Percentiles rank a stretch among this genome's conserved stretches.
These are phyloP conservation scores for Leucoraja erinaceus DNA, from an alignment of 2,113 vertebrate species.

Conservation along the genomic window DNA sequence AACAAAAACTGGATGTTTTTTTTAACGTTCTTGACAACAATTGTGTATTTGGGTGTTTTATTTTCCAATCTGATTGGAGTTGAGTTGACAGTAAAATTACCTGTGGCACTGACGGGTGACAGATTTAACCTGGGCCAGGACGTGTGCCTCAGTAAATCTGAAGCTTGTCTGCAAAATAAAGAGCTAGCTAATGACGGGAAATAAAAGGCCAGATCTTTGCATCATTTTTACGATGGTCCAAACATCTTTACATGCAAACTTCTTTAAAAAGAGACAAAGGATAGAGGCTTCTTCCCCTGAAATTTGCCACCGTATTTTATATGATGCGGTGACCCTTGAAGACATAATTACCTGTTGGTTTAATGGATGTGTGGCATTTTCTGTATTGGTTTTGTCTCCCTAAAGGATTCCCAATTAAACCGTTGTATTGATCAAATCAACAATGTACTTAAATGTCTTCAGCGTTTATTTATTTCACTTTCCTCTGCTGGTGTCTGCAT, in stretches of 20 bases:
- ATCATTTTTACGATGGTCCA: neutral
- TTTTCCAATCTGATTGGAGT: neutral
- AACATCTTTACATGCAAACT: neutral
- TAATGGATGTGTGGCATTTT: neutral
- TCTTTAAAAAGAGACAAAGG: neutral
- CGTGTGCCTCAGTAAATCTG: neutral
- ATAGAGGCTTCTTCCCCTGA: neutral
- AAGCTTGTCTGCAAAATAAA: neutral
- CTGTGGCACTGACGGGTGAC: neutral
- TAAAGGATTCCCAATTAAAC: neutral
- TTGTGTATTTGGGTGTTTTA: neutral
- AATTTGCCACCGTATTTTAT: neutral
- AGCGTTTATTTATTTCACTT: neutral
- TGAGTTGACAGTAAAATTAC: neutral
- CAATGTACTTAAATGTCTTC: neutral
- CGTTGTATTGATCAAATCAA: neutral
- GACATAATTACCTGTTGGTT: neutral
- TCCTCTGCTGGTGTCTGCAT: neutral
- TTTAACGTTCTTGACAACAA: neutral
- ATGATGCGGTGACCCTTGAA: too few species aligned
- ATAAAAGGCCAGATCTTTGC: neutral
- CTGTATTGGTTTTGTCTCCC: neutral
- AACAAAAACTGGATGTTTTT: neutral
- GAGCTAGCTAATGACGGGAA: neutral
- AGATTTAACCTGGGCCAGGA: neutral